Percentiles rank a stretch among this genome's conserved stretches.
Evolutionary conservation across 2,113 vertebrate species (phyloP).

Genomic region (Choloepus hoffmanni): DNA sequence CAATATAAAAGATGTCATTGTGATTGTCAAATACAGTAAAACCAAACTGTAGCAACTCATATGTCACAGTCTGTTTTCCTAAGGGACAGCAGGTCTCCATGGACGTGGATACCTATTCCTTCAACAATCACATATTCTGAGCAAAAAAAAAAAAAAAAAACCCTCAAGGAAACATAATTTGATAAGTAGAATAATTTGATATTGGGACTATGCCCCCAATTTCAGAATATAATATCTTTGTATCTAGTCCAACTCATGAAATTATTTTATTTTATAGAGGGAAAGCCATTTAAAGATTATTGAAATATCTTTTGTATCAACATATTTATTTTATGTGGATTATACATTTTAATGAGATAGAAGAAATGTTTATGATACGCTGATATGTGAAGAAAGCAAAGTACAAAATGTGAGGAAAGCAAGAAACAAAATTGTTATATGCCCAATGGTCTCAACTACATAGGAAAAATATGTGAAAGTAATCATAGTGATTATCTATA

Average conservation of each 20-base stretch:
- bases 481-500: not conserved
- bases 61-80: constrained; percentile 1
- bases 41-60: not conserved
- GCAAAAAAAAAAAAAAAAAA: not conserved
- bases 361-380: not conserved
- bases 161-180: not conserved
- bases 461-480: not conserved
- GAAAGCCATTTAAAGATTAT: not conserved
- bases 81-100: not conserved
- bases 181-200: not conserved
- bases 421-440: not conserved
- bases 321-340: not conserved
- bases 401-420: not conserved
- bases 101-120: not conserved
- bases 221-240: not conserved
- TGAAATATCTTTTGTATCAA: not conserved
- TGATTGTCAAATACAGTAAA: not conserved
- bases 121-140: not conserved
- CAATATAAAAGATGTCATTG: not conserved
- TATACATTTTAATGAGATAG: not conserved
- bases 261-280: not conserved
- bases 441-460: not conserved
- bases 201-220: not conserved
- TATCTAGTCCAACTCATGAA: not conserved
- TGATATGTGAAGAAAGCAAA: not conserved